Conservation (phyloP, 30 jellyfish, hydroid and myxozoan species). For the Cassiopea andromeda region DNA sequence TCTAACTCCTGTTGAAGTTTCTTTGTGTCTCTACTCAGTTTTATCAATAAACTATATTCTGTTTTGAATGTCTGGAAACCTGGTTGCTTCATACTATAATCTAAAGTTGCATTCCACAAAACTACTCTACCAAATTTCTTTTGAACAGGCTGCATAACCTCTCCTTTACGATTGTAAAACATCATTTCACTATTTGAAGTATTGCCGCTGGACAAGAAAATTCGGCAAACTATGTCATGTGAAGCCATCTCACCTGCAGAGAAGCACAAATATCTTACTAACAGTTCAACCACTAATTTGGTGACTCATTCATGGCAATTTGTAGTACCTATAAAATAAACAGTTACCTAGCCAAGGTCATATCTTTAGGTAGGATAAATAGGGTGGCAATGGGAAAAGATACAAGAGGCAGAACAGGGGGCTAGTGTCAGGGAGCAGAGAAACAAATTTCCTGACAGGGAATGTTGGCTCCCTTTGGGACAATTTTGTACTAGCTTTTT, state of each 20-base stretch:
- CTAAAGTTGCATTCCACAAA: constrained; percentile 45
- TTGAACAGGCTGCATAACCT: constrained; percentile 15
- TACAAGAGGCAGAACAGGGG: too few species aligned
- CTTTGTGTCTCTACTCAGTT: neutral
- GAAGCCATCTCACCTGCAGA: constrained; percentile 27
- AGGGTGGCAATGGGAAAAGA: too few species aligned
- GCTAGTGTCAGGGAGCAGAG: too few species aligned
- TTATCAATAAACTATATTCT: constrained; percentile 45
- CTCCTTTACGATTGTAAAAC: constrained; percentile 27
- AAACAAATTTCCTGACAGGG: too few species aligned
- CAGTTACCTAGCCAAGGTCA: too few species aligned
- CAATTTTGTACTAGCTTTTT: too few species aligned
- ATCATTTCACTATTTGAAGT: constrained; percentile 30
- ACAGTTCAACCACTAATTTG: too few species aligned
- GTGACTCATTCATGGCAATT: too few species aligned
- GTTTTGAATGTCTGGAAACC: constrained; percentile 24
- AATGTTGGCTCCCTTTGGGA: too few species aligned
- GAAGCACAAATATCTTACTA: too few species aligned
- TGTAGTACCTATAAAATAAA: too few species aligned
- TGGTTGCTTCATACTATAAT: constrained; percentile 35
- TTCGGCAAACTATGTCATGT: constrained; percentile 9
- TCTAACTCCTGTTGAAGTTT: constrained; percentile 22
- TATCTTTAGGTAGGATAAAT: too few species aligned
- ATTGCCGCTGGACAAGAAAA: neutral
- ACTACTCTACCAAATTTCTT: constrained; percentile 38